phyloP scores from a whole-genome alignment of 2,797 vertebrate genomes.

The Melanotaenia nigrans region DNA sequence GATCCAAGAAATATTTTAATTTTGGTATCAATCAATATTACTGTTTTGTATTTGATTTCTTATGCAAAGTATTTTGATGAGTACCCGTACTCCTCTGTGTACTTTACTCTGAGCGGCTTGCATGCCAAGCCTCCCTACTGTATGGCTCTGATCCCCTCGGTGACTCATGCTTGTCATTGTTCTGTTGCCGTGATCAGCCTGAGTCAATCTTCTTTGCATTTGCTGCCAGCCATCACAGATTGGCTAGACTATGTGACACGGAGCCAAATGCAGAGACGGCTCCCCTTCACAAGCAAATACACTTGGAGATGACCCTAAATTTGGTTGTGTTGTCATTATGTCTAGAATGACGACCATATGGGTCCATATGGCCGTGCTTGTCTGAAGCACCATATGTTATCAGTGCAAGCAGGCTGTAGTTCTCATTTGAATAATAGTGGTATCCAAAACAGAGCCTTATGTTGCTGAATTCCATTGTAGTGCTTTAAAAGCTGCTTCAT shows the following conservation, averaged over 20 bases:
- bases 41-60: conserved; percentile 66
- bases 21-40: conserved; percentile 60
- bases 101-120: conserved; percentile 16
- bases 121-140: conserved; percentile 44
- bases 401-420: conserved; percentile 66
- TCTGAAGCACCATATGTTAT: conserved; percentile 80
- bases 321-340: conserved; percentile 80
- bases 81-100: conserved; percentile 62
- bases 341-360: conserved; percentile 78
- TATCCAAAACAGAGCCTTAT: conserved; percentile 59
- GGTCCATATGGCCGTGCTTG: conserved; percentile 77
- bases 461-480: conserved; percentile 68
- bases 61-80: conserved; percentile 65
- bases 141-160: conserved; percentile 48
- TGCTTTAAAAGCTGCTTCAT: conserved; percentile 56
- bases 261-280: conserved; percentile 73
- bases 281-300: conserved; percentile 70
- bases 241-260: conserved; percentile 71
- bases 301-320: conserved; percentile 76
- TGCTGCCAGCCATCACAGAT: conserved; percentile 70
- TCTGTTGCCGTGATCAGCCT: conserved; percentile 69
- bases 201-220: conserved; percentile 67
- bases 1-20: conserved; percentile 70
- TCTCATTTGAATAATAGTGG: conserved; percentile 72
- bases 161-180: conserved; percentile 68